Evolutionary conservation across 2,888 invertebrate species (phyloP), one percentile per base, ranked within the genome.

Genomic region (Podabrus alpinus): DNA sequence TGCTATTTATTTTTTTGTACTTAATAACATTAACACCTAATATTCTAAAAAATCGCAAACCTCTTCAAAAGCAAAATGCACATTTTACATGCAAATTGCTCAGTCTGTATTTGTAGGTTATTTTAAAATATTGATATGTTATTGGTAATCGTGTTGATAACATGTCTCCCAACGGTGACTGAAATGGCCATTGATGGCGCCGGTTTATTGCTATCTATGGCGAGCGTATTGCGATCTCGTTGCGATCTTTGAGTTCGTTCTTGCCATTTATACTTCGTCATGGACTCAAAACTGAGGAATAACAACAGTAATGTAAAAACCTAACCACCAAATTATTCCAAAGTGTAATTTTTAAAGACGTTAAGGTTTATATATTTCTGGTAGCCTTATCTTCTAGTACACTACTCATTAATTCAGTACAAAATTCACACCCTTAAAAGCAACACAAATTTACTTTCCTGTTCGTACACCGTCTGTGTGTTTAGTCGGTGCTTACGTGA

Each of bases 381-480:
- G 68, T 59, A 61, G 70, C 74, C 67, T 74, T 74, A 74, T 74
- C 74, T 69, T 64, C 45, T 71, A 70, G 19, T 71, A 64, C 74
- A 29, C 68, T 21, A 70, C 70, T 74, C 70, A 74, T 74, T 74
- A 74, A 74, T 74, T 74, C 74, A 70, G 70, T 68, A 74, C 74
- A 67, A 74, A 74, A 74, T 70, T 74, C 70, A 59, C 74, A 62
- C 74, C 69, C 68, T 73, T 69, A 73, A 73, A 69, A 73, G 73
- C 68, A 68, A 73, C 73, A 73, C 73, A 73, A 73, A 73, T 73
- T 73, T 73, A 68, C 73, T 73, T 68, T 73, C 68, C 73, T 73
- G 69, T 69, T 69, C 73, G 69, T 68, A 73, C 73, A 69, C 69
- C 69, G 69, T 69, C 68, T 73, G 69, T 69, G 66, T 73, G 69